A percentile compares a stretch with the other conserved stretches of the same genome.
Evolutionary conservation across 2,797 vertebrate genomes (phyloP).

Genomic region (Lutjanus campechanus): DNA sequence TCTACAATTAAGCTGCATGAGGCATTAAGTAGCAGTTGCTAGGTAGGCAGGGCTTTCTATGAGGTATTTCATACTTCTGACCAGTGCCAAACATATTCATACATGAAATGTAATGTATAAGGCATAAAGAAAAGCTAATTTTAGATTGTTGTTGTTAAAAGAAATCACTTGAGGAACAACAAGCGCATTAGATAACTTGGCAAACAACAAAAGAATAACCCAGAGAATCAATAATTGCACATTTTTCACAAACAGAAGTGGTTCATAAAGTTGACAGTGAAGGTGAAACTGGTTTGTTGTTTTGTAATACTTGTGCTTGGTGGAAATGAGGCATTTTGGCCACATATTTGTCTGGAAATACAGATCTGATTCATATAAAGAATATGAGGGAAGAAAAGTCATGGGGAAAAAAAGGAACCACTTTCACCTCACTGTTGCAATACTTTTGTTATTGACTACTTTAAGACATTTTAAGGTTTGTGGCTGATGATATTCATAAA

Average conservation of each 20-base stretch:
- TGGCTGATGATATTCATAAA: slow-evolving; percentile 24
- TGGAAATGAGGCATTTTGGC: slow-evolving; percentile 35
- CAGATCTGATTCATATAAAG: slow-evolving; percentile 11
- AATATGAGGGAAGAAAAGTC: neutral
- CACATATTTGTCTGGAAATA: slow-evolving; percentile 13
- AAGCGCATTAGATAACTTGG: slow-evolving; percentile 39
- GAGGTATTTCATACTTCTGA: slow-evolving; percentile 81
- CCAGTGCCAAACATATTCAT: slow-evolving; percentile 56
- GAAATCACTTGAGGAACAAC: slow-evolving; percentile 27
- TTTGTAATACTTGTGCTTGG: slow-evolving; percentile 62
- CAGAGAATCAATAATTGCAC: slow-evolving; percentile 51
- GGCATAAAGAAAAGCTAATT: slow-evolving; percentile 47
- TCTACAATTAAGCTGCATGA: slow-evolving; percentile 65
- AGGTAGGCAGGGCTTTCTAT: slow-evolving; percentile 71
- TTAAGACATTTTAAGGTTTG: slow-evolving; percentile 8
- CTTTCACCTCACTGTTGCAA: slow-evolving; percentile 22
- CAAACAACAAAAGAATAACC: slow-evolving; percentile 9
- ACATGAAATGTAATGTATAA: slow-evolving; percentile 47
- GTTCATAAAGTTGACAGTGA: slow-evolving; percentile 25
- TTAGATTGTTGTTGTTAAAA: slow-evolving; percentile 10
- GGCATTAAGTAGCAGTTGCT: slow-evolving; percentile 66
- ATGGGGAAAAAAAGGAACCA: slow-evolving; percentile 13
- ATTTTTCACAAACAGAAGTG: slow-evolving; percentile 33
- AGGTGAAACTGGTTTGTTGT: slow-evolving; percentile 24
- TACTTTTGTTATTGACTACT: neutral